Evolutionary conservation across 1,140 invertebrate genomes (phyloP).

Genomic region (Caenorhabditis briggsae): DNA sequence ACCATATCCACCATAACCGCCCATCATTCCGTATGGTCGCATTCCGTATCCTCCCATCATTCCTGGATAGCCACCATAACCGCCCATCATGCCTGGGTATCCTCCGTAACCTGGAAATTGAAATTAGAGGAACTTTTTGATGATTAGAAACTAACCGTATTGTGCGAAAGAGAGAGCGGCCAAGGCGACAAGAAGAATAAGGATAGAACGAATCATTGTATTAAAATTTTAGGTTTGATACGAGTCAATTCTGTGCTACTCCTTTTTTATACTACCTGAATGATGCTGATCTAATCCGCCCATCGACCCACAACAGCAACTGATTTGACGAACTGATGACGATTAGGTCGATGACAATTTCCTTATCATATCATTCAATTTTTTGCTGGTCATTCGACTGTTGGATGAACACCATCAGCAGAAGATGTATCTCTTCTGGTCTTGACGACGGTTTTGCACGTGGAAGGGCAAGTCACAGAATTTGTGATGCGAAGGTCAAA

Average conservation of each 20-base stretch:
- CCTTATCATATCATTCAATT: not conserved
- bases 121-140: not conserved
- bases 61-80: slow-evolving; percentile 11
- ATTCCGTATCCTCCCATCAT: slow-evolving; percentile 32
- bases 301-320: not conserved
- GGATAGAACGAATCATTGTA: slow-evolving; percentile 29
- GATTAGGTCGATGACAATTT: not conserved
- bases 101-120: slow-evolving; percentile 6
- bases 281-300: slow-evolving; percentile 10
- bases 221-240: not conserved
- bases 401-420: not conserved
- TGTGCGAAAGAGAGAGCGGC: not conserved
- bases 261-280: not conserved
- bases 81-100: slow-evolving; percentile 9
- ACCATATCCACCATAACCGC: slow-evolving; percentile 26
- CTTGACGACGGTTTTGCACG: not conserved
- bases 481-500: not conserved
- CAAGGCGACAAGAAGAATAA: slow-evolving; percentile 27
- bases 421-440: not conserved
- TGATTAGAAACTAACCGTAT: not conserved
- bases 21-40: slow-evolving; percentile 6
- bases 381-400: not conserved
- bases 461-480: not conserved
- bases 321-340: slow-evolving; percentile 42
- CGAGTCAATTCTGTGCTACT: not conserved